Percentiles rank a stretch among this genome's conserved stretches.
Evolutionary conservation across 2,113 vertebrate genomes (phyloP).

Genomic region (Bos indicus): DNA sequence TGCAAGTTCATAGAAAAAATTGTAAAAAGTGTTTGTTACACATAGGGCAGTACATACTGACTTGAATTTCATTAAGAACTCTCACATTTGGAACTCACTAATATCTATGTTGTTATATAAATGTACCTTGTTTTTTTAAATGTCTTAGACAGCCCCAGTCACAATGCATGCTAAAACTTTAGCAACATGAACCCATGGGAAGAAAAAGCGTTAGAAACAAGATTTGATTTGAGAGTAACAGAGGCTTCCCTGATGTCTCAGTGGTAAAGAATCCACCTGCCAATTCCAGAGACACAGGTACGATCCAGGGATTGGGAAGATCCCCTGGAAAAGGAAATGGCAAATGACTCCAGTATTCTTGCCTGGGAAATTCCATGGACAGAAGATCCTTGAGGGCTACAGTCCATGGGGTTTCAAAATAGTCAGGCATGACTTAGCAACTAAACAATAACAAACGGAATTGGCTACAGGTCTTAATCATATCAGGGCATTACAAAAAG

Average conservation of each 20-base stretch:
- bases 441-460: background rate
- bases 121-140: background rate
- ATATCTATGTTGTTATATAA: background rate
- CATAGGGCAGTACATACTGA: background rate
- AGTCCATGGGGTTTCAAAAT: background rate
- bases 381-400: background rate
- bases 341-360: background rate
- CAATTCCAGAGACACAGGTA: background rate
- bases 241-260: background rate
- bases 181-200: background rate
- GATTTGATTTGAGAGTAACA: background rate
- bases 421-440: background rate
- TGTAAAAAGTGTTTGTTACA: background rate
- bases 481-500: background rate
- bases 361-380: background rate
- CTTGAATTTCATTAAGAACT: background rate
- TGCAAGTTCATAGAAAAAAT: background rate
- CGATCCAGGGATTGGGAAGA: background rate
- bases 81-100: background rate
- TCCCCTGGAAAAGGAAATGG: background rate
- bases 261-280: background rate
- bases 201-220: background rate
- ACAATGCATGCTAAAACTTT: background rate
- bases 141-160: background rate
- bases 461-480: background rate